Base-by-base conservation (phyloP, 2,113 vertebrate species). In the Eretmodus cyanostictus region DNA sequence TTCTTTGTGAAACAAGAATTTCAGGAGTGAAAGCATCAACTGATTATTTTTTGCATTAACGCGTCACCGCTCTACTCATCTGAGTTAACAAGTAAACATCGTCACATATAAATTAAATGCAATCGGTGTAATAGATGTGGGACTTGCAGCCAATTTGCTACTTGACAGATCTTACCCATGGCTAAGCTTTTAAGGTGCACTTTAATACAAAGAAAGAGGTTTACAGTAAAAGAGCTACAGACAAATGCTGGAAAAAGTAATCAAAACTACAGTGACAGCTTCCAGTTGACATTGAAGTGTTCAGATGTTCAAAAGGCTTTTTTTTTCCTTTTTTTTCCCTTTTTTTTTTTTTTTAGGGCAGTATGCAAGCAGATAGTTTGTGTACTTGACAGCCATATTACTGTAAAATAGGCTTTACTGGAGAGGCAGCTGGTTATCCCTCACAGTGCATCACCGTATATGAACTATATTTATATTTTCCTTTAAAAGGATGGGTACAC, bases 251-350 rank as follows among this genome's bases (percentile, higher is more conserved):
- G 24, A 76, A 76, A 45, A 76, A 76, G 71, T 47, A 8, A 47
- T 45, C 24, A 11, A 45, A 78, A 78, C 42, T 19, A 78, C 45
- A 49, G 71, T 31, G 42, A 29, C 34, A 42, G 36, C 14, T 42
- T 27, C 34, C 14, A 40, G 51, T 38, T 38, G 61, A 66, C 19
- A 38, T 22, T 66, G 34, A 66, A 22, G 19, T 22, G 34, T 66
- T 66, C 31, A 66, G 34, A 66, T 68, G n/a, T 40, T 68, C n/a
- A 66, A 3, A 66, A 66, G 61, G 34, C 19, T 22, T 66, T 63
- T 3, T 2, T 0, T 9, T 13, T 3, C 22, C 22, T 13, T 8
- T 4, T 8, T 3, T 29, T 3, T 9, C 4, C 2, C 22, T 22
- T 22, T 22, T 22, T 22, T 22, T 22, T 63, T 61, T 59, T 63